Evolutionary conservation across 92 coral and sea anemone species (phyloP), one percentile per base, ranked within the genome.

Genomic region (Zoanthus sociatus): DNA sequence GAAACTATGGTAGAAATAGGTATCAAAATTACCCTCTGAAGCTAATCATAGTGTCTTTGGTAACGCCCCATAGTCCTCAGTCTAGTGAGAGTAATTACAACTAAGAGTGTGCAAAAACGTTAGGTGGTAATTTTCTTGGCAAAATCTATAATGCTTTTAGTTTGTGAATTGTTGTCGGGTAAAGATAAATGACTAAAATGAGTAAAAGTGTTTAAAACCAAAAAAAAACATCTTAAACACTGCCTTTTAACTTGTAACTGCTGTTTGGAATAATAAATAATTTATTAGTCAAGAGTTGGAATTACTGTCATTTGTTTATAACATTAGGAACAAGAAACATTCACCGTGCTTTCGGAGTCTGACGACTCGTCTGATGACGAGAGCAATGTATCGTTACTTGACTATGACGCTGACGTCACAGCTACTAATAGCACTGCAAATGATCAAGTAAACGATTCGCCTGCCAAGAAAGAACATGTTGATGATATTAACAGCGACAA

Each of bases 401-500:
- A 77, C 63, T 53, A 56, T 71, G 83, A 84, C 44, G 89, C 77
- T 1, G 86, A 77, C 30, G 71, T 51, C 6, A 81, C 61, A 66
- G 56, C 85, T 10, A 16, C 32, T 15, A 67, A 61, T 9, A 44
- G 48, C 21, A 56, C 82, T 66, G 77, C 58, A 83, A 64, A 42
- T 76, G 75, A 13, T 15, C 64, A 60, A 44, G 48, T 47, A 7
- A 13, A 45, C 37, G 70, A 61, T n/a, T 55, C 44, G 9, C 12
- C 87, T 78, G 56, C 47, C 55, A 73, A 89, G 47, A 84, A 72
- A 77, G n/a, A 31, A 14, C 54, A 46, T 4, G 76, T 77, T 48
- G 48, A 50, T 56, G 66, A 50, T 56, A 55, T 66, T 47, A 90
- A 26, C 12, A 87, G 87, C 83, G 89, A 86, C 63, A 86, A 85